A percentile compares a stretch with the other conserved stretches of the same genome.
Conservation (phyloP, 2,888 invertebrate genomes). For the Dendrolimus pini region DNA sequence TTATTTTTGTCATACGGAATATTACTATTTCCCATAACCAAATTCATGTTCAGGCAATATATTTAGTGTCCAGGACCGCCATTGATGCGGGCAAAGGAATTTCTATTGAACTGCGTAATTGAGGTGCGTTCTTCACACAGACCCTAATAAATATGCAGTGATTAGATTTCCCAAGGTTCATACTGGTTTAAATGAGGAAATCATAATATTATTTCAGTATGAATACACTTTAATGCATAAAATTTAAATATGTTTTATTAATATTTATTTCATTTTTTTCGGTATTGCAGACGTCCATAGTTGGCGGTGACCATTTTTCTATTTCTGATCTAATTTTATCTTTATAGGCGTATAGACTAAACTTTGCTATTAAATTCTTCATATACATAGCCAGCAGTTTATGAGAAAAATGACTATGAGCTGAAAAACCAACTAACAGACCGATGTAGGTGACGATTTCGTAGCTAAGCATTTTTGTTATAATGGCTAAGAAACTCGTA, state of each 20-base stretch:
- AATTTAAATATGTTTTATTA: background rate
- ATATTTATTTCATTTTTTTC: too few species aligned
- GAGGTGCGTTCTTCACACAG: constrained; percentile 24
- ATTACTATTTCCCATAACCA: background rate
- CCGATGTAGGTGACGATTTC: too few species aligned
- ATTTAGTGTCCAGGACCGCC: constrained; percentile 1
- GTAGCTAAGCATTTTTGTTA: too few species aligned
- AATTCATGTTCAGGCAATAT: background rate
- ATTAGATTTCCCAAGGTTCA: constrained; percentile 35
- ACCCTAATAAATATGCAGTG: constrained; percentile 50
- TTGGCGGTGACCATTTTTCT: too few species aligned
- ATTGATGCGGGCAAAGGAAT: constrained; percentile 19
- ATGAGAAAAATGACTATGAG: too few species aligned
- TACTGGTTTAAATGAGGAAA: background rate
- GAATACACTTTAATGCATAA: background rate
- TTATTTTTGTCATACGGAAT: background rate
- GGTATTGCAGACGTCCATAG: too few species aligned
- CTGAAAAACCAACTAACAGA: too few species aligned
- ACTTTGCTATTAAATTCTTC: too few species aligned
- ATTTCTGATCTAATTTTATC: too few species aligned
- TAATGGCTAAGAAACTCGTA: too few species aligned
- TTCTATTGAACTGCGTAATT: constrained; percentile 36
- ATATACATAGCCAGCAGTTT: too few species aligned
- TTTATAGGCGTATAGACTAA: too few species aligned
- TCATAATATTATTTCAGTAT: background rate